These are phyloP conservation scores for Drepanosiphum platanoidis DNA, from an alignment of 2,888 invertebrate species.

Conservation along the genomic window DNA sequence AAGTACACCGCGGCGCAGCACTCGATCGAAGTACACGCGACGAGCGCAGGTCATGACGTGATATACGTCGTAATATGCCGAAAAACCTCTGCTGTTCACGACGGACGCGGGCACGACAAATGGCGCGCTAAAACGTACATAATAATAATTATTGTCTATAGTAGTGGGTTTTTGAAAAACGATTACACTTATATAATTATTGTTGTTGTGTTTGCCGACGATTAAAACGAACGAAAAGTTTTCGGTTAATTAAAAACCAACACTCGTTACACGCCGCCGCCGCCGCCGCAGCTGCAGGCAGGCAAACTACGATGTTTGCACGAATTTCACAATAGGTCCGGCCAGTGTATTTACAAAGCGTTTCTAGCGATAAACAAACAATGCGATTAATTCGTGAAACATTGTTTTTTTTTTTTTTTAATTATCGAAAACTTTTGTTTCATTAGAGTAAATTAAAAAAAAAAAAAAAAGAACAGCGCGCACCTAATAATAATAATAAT, in stretches of 20 bases:
- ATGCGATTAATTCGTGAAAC: neutral
- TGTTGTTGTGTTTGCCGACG: neutral
- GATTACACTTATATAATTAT: neutral
- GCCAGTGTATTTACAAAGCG: neutral
- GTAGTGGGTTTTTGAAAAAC: neutral
- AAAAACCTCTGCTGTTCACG: too few species aligned
- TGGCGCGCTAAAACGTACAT: too few species aligned
- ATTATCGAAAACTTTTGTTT: slow-evolving; percentile 1
- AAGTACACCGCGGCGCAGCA: too few species aligned
- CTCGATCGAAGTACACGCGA: too few species aligned
- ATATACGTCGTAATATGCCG: too few species aligned
- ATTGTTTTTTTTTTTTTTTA: neutral
- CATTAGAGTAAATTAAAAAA: neutral
- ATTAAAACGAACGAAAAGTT: neutral
- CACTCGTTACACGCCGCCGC: neutral
- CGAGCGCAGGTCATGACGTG: too few species aligned
- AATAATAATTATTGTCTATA: too few species aligned
- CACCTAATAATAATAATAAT: neutral
- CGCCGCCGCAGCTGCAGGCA: too few species aligned
- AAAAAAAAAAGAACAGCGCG: neutral
- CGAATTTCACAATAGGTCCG: neutral
- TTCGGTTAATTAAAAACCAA: neutral
- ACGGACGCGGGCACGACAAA: too few species aligned
- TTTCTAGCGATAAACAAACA: neutral
- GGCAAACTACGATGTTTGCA: neutral